Percentiles rank a stretch among this genome's conserved stretches.
Conservation (phyloP, 2,797 vertebrate genomes). For the Catharus ustulatus region DNA sequence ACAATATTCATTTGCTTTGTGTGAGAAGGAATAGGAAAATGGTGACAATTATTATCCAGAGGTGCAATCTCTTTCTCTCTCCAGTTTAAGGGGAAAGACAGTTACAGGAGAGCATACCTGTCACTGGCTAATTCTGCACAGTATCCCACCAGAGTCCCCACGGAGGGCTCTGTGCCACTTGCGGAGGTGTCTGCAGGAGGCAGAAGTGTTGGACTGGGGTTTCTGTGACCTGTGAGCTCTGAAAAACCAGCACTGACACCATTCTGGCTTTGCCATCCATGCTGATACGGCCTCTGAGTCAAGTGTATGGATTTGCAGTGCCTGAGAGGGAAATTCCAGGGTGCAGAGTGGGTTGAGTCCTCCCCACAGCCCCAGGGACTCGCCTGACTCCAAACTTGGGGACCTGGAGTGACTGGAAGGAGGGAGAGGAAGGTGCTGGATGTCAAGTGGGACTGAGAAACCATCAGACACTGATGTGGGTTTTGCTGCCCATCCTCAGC, state of each 20-base stretch:
- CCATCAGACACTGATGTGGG: not conserved
- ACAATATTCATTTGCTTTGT: slow-evolving; percentile 14
- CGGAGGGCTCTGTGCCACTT: accelerated
- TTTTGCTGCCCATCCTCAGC: not conserved
- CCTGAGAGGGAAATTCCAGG: not conserved
- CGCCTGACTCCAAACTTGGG: not conserved
- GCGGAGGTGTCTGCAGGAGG: accelerated
- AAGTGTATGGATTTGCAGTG: not conserved
- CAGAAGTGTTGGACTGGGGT: not conserved
- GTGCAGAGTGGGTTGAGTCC: not conserved
- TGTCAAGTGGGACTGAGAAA: not conserved
- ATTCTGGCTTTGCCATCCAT: not conserved
- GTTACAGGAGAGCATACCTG: not conserved
- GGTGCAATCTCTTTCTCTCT: not conserved
- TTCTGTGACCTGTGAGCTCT: not conserved
- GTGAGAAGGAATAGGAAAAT: not conserved
- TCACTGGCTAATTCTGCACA: not conserved
- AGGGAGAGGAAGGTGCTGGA: not conserved
- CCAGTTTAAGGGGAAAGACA: not conserved
- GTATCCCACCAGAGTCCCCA: not conserved
- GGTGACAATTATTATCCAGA: slow-evolving; percentile 1
- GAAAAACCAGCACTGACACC: not conserved
- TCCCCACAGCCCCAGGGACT: accelerated
- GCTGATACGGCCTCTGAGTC: not conserved
- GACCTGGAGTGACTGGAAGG: accelerated